Percentiles rank a stretch among this genome's conserved stretches.
These are phyloP conservation scores for Caenorhabditis angaria DNA, from an alignment of 2,888 invertebrate genomes.

Conservation along the genomic window DNA sequence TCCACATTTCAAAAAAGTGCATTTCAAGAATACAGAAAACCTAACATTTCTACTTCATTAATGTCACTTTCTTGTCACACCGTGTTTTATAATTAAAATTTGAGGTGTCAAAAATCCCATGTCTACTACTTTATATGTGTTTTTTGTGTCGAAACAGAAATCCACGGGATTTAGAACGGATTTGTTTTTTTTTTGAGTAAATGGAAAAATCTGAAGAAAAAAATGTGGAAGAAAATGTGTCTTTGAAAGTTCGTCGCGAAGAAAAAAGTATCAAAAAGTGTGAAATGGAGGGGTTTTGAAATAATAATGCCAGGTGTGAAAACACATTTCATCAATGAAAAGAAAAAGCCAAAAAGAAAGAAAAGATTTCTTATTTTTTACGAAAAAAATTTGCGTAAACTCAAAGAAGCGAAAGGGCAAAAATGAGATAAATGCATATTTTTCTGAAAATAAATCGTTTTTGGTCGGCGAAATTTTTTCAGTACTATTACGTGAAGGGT, in stretches of 20 bases:
- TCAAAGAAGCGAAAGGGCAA: not conserved
- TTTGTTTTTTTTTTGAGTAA: too few relatives aligned
- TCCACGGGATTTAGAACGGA: too few relatives aligned
- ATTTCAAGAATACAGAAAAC: not conserved
- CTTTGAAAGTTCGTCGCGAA: not conserved
- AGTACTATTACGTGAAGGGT: not conserved
- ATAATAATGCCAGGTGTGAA: slow-evolving; percentile 1
- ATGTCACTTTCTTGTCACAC: not conserved
- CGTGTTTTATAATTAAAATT: not conserved
- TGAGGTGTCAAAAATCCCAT: not conserved
- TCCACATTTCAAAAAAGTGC: not conserved
- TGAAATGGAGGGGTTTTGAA: not conserved
- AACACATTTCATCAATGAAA: not conserved
- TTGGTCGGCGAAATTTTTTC: not conserved
- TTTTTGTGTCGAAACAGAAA: not conserved
- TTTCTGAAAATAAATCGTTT: not conserved
- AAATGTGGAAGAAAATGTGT: not conserved
- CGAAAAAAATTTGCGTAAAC: not conserved
- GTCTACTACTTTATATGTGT: not conserved
- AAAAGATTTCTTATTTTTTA: not conserved
- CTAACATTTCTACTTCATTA: not conserved
- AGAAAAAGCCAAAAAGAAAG: not conserved
- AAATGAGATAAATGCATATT: not conserved
- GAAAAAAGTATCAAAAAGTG: not conserved
- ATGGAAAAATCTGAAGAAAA: too few relatives aligned